Conservation (phyloP, 1,140 invertebrate species). For the Euwallacea similis region DNA sequence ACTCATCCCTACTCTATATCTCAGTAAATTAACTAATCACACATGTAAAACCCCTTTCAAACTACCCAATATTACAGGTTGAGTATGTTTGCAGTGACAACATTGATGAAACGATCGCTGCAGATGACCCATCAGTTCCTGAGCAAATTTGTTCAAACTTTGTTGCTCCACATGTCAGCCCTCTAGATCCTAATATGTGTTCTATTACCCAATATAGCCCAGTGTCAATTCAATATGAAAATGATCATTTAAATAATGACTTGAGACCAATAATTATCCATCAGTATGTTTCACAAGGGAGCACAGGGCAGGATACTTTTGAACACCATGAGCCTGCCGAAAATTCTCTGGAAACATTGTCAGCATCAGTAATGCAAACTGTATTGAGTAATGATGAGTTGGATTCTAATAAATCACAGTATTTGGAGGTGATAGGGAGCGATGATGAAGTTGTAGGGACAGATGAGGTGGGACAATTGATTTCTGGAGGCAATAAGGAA, state of each 20-base stretch:
- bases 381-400: slow-evolving; percentile 49
- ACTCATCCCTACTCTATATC: slow-evolving; percentile 48
- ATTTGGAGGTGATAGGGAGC: slow-evolving; percentile 49
- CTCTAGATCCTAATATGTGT: slow-evolving; percentile 63
- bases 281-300: slow-evolving; percentile 46
- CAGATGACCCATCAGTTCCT: slow-evolving; percentile 35
- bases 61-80: slow-evolving; percentile 52
- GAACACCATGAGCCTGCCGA: slow-evolving; percentile 30
- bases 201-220: slow-evolving; percentile 61
- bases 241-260: slow-evolving; percentile 50
- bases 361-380: slow-evolving; percentile 36
- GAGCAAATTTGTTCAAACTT: slow-evolving; percentile 59
- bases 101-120: slow-evolving; percentile 25
- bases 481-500: slow-evolving; percentile 45
- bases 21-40: slow-evolving; percentile 42
- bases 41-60: slow-evolving; percentile 1
- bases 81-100: slow-evolving; percentile 60
- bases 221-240: slow-evolving; percentile 53
- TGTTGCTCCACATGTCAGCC: slow-evolving; percentile 59
- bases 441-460: slow-evolving; percentile 16
- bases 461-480: slow-evolving; percentile 24
- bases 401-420: slow-evolving; percentile 49
- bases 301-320: slow-evolving; percentile 32
- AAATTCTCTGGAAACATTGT: slow-evolving; percentile 30
- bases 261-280: slow-evolving; percentile 60